Base-by-base conservation (phyloP, 2,888 invertebrate species). In the Cephus pygmeus region DNA sequence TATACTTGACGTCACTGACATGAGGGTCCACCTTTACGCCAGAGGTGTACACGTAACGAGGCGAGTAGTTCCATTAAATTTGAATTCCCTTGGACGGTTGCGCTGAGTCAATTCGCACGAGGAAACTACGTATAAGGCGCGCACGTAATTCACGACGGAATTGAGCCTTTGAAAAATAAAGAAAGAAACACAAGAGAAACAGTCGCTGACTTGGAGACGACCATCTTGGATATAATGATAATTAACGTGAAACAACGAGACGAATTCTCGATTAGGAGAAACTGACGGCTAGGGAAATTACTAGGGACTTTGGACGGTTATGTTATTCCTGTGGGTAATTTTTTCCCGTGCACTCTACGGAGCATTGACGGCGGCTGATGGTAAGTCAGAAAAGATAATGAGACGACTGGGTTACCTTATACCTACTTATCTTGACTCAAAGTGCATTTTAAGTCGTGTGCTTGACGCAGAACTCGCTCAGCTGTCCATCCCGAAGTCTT, bases 51-150 rank as follows among this genome's bases (percentile, higher is more conserved):
- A 75, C 34, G 73, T 78, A 78, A 78, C 75, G 76, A 78, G 73
- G 34, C 73, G 33, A 73, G 78, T 73, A 78, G 78, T 76, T 78
- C 75, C 76, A 75, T 78, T 76, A 78, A 78, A 73, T 73, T 73
- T 68, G 73, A 73, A 56, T 34, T 73, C 76, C 35, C 56, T 36
- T 30, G 76, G 69, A 74, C 40, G 30, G 68, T 33, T 69, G 68
- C 69, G 34, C 76, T 31, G 73, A 73, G 73, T 33, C 34, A 34
- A 73, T 34, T 73, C 71, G 71, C 71, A 34, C 12, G 71, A 56
- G 56, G 56, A 71, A 71, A 30, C 71, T 71, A 33, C 33, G 34
- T 71, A 71, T 34, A 31, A 31, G 71, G 71, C 71, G 71, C 56
- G 56, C 23, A 56, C 56, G 56, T 23, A 56, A 56, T 56, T 56